Conservation (phyloP, 2,113 vertebrate species). For the Pelobates fuscus region DNA sequence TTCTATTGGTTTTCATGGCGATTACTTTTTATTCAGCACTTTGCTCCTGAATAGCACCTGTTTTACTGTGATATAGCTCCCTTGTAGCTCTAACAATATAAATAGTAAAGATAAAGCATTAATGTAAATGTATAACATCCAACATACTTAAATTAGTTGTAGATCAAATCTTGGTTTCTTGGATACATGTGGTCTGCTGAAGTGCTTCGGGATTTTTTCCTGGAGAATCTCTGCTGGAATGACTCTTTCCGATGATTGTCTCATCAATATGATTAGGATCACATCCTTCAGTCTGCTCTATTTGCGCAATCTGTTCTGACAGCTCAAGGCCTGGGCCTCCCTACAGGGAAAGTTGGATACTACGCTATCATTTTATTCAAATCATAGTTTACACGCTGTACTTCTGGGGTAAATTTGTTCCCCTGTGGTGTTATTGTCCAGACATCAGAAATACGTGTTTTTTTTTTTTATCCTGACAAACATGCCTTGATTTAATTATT, state of each 20-base stretch:
- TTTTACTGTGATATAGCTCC: no score
- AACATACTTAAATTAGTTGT: not conserved
- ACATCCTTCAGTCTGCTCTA: slow-evolving; percentile 62
- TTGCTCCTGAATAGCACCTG: no score
- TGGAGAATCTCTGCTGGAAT: slow-evolving; percentile 52
- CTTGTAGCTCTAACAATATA: no score
- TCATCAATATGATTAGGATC: slow-evolving; percentile 69
- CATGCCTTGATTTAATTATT: not conserved
- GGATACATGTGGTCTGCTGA: slow-evolving; percentile 61
- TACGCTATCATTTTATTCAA: slow-evolving; percentile 66
- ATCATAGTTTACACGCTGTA: slow-evolving; percentile 57
- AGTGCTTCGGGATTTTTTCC: slow-evolving; percentile 61
- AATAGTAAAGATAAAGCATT: no score
- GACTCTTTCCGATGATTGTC: slow-evolving; percentile 64
- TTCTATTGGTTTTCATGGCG: no score
- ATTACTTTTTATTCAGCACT: no score
- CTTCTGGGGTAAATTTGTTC: slow-evolving; percentile 56
- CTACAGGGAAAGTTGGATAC: slow-evolving; percentile 66
- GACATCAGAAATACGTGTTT: not conserved
- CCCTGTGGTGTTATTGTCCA: slow-evolving; percentile 37
- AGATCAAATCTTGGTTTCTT: slow-evolving; percentile 33
- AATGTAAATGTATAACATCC: no score
- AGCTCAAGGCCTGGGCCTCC: slow-evolving; percentile 66
- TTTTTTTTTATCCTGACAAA: not conserved
- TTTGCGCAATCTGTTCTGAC: slow-evolving; percentile 69